These are phyloP conservation scores for Ypsolopha scabrella DNA, from an alignment of 2,888 invertebrate species.

Conservation along the genomic window DNA sequence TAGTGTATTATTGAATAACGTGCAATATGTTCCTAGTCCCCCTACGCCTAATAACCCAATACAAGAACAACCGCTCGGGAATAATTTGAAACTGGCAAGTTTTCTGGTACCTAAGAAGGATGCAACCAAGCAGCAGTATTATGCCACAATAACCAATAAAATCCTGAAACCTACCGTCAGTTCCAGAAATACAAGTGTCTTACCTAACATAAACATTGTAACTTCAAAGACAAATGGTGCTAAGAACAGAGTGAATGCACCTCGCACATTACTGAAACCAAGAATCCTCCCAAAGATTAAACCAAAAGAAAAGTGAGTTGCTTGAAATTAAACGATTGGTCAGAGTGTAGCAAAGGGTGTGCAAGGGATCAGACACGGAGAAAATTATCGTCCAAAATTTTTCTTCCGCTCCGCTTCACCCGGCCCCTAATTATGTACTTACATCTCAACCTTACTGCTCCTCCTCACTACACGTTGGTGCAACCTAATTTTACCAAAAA, in stretches of 20 bases:
- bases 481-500: too few relatives aligned
- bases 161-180: constrained; percentile 36
- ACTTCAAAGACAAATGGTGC: not conserved
- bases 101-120: constrained; percentile 46
- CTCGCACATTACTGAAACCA: constrained; percentile 1
- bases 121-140: not conserved
- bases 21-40: constrained; percentile 14
- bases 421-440: too few relatives aligned
- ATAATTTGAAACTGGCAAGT: constrained; percentile 54
- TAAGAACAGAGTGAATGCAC: not conserved
- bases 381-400: too few relatives aligned
- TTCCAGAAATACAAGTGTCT: constrained; percentile 16
- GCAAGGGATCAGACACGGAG: too few relatives aligned
- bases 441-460: too few relatives aligned
- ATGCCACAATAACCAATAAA: constrained; percentile 8
- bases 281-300: constrained; percentile 52
- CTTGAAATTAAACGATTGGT: too few relatives aligned
- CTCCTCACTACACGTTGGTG: too few relatives aligned
- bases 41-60: constrained; percentile 16
- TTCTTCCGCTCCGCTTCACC: too few relatives aligned
- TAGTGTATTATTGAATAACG: constrained; percentile 24
- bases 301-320: constrained; percentile 55
- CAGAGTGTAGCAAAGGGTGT: too few relatives aligned
- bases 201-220: constrained; percentile 21
- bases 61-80: constrained; percentile 33